Conservation (phyloP, 2,113 vertebrate genomes). For the Lipotes vexillifer region DNA sequence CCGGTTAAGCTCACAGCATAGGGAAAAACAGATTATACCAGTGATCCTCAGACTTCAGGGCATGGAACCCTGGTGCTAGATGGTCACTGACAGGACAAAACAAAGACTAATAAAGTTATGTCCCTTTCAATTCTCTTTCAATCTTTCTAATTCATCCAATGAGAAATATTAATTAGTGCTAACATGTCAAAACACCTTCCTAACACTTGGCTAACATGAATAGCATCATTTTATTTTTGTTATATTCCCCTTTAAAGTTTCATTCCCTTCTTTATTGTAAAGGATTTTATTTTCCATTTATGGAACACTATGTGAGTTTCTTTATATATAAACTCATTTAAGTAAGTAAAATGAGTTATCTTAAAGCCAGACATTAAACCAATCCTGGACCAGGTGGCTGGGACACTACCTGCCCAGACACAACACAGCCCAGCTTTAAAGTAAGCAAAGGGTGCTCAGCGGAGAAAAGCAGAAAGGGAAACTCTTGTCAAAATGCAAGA, state of each 20-base stretch:
- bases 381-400: not conserved
- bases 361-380: not conserved
- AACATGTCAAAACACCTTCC: not conserved
- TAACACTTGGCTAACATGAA: not conserved
- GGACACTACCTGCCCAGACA: not conserved
- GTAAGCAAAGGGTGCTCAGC: not conserved
- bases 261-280: not conserved
- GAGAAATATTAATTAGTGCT: not conserved
- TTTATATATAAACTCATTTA: not conserved
- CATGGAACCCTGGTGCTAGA: not conserved
- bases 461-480: not conserved
- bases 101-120: not conserved
- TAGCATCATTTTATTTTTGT: not conserved
- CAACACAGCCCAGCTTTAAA: not conserved
- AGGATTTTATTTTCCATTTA: not conserved
- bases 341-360: not conserved
- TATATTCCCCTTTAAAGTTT: not conserved
- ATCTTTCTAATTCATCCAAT: not conserved
- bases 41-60: not conserved
- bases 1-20: not conserved
- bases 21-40: not conserved
- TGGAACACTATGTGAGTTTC: not conserved
- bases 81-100: not conserved
- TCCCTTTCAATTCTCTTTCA: not conserved
- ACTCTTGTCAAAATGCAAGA: not conserved